Percentiles rank a stretch among this genome's conserved stretches.
Evolutionary conservation across 1,140 invertebrate genomes (phyloP).

Genomic region (Heterodera carotae): DNA sequence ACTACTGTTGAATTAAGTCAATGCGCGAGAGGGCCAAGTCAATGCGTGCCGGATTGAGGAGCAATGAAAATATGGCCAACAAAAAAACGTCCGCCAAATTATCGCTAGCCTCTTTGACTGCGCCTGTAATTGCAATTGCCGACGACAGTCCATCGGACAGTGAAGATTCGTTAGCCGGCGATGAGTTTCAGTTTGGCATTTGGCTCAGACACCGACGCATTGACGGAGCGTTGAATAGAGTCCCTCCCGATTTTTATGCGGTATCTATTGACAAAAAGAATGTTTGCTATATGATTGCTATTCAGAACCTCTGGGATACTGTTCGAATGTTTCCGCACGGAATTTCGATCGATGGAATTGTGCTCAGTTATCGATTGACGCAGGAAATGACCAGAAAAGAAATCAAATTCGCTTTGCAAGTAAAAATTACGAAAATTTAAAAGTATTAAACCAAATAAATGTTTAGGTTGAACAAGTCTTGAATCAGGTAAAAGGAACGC

Average conservation of each 20-base stretch:
- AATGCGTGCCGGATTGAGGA: constrained; percentile 48
- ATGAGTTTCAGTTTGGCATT: constrained; percentile 80
- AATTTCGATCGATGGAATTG: constrained; percentile 57
- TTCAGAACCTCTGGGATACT: constrained; percentile 65
- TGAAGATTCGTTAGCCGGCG: constrained; percentile 65
- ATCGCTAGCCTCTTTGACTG: constrained; percentile 8
- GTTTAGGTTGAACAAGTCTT: constrained; percentile 87
- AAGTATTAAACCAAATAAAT: neutral
- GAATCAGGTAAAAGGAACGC: constrained; percentile 71
- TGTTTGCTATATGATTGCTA: constrained; percentile 73
- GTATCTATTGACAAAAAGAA: constrained; percentile 83
- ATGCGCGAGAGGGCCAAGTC: constrained; percentile 62
- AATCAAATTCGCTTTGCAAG: constrained; percentile 88
- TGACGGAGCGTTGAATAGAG: constrained; percentile 94
- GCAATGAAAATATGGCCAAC: constrained; percentile 39
- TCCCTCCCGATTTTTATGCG: constrained; percentile 92
- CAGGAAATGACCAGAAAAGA: constrained; percentile 91
- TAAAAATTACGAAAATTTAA: neutral
- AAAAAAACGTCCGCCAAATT: constrained; percentile 40
- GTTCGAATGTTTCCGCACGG: constrained; percentile 63
- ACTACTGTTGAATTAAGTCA: constrained; percentile 64
- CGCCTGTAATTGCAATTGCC: neutral
- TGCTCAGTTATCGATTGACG: constrained; percentile 59
- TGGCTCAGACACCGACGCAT: constrained; percentile 88
- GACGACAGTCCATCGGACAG: constrained; percentile 50